These are phyloP conservation scores for Buceros bicornis DNA, from an alignment of 2,797 vertebrate genomes.

Conservation along the genomic window DNA sequence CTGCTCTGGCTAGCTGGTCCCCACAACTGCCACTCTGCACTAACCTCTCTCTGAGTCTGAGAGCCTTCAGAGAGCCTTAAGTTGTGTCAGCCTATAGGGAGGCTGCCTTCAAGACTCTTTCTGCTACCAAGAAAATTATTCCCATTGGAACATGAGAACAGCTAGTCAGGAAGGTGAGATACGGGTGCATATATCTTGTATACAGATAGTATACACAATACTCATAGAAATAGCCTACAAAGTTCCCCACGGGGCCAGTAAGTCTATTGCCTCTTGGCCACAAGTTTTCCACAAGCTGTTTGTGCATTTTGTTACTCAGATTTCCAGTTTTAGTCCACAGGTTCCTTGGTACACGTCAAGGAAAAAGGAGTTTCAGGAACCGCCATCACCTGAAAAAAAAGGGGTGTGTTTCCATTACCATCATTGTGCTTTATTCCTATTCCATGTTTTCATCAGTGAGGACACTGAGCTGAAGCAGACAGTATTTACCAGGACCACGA, in stretches of 20 bases:
- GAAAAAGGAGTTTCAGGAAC: neutral
- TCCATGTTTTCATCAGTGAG: neutral
- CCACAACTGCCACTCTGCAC: neutral
- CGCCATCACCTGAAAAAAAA: neutral
- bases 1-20: neutral
- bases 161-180: neutral
- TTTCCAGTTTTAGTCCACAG: neutral
- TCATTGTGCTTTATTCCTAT: neutral
- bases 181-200: neutral
- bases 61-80: neutral
- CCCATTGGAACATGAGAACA: neutral
- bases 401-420: neutral
- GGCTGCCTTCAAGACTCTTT: neutral
- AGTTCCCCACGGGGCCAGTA: neutral
- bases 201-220: neutral
- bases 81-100: neutral
- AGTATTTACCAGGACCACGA: neutral
- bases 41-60: neutral
- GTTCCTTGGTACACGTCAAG: fast-evolving
- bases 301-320: neutral
- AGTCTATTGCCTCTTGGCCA: neutral
- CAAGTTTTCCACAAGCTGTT: neutral
- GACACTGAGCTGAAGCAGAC: neutral
- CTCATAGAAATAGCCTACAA: neutral
- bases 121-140: neutral